Base-by-base conservation (phyloP, 2,113 vertebrate genomes). In the Gopherus flavomarginatus region DNA sequence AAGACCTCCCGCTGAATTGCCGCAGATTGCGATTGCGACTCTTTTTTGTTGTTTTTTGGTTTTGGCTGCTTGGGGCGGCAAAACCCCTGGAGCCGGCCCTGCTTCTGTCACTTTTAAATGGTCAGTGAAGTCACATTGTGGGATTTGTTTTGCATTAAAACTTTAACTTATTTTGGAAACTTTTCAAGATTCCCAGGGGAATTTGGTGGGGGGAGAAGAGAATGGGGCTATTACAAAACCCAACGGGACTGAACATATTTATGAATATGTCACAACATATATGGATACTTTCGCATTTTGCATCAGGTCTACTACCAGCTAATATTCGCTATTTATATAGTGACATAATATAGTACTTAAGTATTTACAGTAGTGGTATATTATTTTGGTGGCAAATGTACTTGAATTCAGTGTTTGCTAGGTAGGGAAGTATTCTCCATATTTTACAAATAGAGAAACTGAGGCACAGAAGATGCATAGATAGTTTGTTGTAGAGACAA, bases 61-160 rank as follows among this genome's bases (percentile, higher is more conserved):
- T 44, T 44, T 44, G 44, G 44, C 44, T 44, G 44, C 44, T 44
- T 44, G 44, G 44, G 44, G 44, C 44, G 6, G 44, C 44, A 44
- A 44, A 44, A 44, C 44, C 44, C 6, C 44, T 44, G 44, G 44
- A 44, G 44, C 44, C 6, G 44, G 44, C 44, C 44, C 44, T 44
- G 44, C 29, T 3, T 1, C 5, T 0, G 38, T 65, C 59, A 13
- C 9, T 1, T 57, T 35, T 62, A 31, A 62, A 14, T 35, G 12
- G 59, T 31, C 59, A 62, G 59, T 31, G 27, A 29, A 31, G 27
- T 31, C 57, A 62, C 29, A 31, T 62, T 29, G 12, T 62, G 57
- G 57, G 27, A 59, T 59, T 31, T 59, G 13, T 31, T 62, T 35
- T 62, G 27, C 29, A 62, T 62, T 62, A 62, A 35, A 69, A 16